These are phyloP conservation scores for Phenacoccus solenopsis DNA, from an alignment of 1,140 invertebrate genomes.

Conservation along the genomic window DNA sequence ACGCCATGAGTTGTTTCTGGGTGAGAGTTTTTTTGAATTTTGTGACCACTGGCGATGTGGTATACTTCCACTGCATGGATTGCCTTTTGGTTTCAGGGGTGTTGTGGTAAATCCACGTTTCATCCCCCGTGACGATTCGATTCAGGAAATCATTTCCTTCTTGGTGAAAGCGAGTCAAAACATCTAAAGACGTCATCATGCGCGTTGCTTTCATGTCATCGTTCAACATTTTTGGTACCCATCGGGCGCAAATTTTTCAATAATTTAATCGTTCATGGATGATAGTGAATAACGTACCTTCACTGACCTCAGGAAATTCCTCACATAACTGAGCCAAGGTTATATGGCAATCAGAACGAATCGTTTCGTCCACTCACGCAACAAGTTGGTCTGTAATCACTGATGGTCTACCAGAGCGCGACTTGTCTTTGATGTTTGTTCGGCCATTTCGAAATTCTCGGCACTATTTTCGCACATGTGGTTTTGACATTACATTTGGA, in stretches of 20 bases:
- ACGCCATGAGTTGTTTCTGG: conserved; percentile 28
- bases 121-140: conserved; percentile 29
- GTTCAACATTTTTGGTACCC: conserved; percentile 9
- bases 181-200: background rate
- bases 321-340: background rate
- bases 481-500: background rate
- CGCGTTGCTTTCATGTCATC: background rate
- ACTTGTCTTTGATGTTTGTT: background rate
- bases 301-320: background rate
- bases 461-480: background rate
- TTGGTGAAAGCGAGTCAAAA: background rate
- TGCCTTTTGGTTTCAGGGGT: conserved; percentile 32
- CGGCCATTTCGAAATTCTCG: background rate
- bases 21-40: conserved; percentile 27
- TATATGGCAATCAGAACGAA: background rate
- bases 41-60: conserved; percentile 23
- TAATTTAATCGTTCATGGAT: background rate
- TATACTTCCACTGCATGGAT: conserved; percentile 22
- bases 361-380: background rate
- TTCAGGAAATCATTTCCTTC: background rate
- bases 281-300: too few relatives aligned
- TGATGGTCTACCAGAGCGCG: background rate
- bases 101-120: conserved; percentile 33
- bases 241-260: conserved; percentile 20
- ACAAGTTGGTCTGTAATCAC: conserved; percentile 11